These are phyloP conservation scores for Thalassarche chlororhynchos DNA, from an alignment of 2,113 vertebrate genomes.

Conservation along the genomic window DNA sequence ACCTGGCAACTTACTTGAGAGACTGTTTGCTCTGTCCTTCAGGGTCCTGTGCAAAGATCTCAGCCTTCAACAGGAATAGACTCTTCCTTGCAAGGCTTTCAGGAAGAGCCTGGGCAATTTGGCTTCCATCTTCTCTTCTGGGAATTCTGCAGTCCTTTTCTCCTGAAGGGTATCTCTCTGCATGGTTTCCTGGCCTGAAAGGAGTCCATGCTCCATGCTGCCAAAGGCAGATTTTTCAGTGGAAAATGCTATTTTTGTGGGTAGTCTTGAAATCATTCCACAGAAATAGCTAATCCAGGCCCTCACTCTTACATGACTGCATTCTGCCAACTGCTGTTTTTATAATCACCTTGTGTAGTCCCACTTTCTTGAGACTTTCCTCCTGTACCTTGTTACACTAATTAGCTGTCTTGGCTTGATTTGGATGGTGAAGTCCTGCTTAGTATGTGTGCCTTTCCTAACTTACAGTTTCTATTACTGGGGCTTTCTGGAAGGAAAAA, in stretches of 20 bases:
- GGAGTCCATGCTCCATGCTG: not conserved
- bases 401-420: not conserved
- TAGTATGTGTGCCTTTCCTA: not conserved
- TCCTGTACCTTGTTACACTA: not conserved
- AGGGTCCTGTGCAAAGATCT: not conserved
- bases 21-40: not conserved
- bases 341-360: not conserved
- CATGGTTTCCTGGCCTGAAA: not conserved
- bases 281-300: not conserved
- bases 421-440: not conserved
- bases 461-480: not conserved
- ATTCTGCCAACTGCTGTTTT: not conserved
- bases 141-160: not conserved
- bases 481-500: not conserved
- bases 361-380: not conserved
- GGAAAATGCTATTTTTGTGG: not conserved
- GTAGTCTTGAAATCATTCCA: not conserved
- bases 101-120: not conserved
- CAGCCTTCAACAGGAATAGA: not conserved
- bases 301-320: not conserved
- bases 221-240: not conserved
- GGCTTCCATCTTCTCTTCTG: not conserved
- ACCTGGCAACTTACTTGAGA: not conserved
- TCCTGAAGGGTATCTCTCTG: not conserved
- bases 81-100: not conserved